Evolutionary conservation across 2,113 vertebrate species (phyloP), one percentile per base, ranked within the genome.

Genomic region (Melanotaenia duboulayi): DNA sequence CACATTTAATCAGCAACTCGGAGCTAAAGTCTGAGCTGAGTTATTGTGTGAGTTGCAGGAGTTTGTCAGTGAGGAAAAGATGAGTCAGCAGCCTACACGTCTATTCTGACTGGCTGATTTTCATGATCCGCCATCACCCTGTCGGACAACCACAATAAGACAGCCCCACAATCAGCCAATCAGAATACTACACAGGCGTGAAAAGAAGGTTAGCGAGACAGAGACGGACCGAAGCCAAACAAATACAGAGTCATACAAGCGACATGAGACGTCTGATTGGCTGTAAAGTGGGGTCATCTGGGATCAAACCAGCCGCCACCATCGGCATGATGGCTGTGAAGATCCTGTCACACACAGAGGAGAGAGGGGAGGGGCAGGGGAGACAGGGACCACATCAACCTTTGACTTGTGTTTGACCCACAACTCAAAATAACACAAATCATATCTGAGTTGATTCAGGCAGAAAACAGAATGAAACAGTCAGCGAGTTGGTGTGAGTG

Each of bases 251-350:
- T 95, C 97, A 92, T 99, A 99, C 97, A 91, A 97, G 95, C 89
- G 96, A 95, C 69, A 96, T 90, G 93, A 99, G 97, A 88, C 95
- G 93, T 96, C 97, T 94, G 94, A 96, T 95, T 91, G 97, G 97
- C 95, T 97, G 97, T 95, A 99, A 97, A 87, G 96, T 96, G 94
- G 97, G 96, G 94, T 99, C 97, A 4, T 98, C 97, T 92, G 96
- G 92, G 91, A 99, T 97, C 95, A 99, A 93, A 91, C 97, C 97
- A 87, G 97, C 97, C 64, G 96, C 96, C 92, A 99, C 97, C 97
- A 99, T 99, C 90, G 97, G 97, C 97, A 99, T 97, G 87, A 99
- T 93, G 92, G 97, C 96, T 84, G 97, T 99, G 96, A 99, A 99
- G 92, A 99, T 97, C 97, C 97, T 99, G 94, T 93, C 90, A 89